phyloP scores from a whole-genome alignment of 2,113 vertebrate species.

The Xiphias gladius region DNA sequence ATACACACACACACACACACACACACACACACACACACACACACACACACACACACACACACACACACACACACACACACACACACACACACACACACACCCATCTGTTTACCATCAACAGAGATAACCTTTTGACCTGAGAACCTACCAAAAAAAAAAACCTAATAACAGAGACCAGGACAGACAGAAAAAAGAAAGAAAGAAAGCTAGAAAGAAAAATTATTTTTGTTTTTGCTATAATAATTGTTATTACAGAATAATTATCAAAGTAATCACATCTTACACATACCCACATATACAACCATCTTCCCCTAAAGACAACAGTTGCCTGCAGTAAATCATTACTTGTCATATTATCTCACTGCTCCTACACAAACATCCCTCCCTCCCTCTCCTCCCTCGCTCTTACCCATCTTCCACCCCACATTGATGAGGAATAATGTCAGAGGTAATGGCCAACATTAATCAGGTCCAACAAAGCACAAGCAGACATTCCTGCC shows the following conservation, averaged over 20 bases:
- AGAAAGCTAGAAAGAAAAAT: background rate
- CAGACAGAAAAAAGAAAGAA: background rate
- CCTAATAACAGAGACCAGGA: conserved; percentile 1
- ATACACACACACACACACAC: conserved; percentile 42
- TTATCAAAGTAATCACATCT: conserved; percentile 36
- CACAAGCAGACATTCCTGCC: conserved; percentile 58
- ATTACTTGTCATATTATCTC: conserved; percentile 63
- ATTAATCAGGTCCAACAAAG: conserved; percentile 73
- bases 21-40: conserved; percentile 39
- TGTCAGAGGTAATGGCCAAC: conserved; percentile 71
- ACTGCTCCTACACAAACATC: conserved; percentile 50
- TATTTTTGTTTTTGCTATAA: background rate
- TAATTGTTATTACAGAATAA: conserved; percentile 10
- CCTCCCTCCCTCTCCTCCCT: conserved; percentile 44
- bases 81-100: conserved; percentile 37
- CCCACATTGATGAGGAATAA: conserved; percentile 68
- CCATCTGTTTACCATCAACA: conserved; percentile 68
- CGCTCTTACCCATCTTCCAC: conserved; percentile 38
- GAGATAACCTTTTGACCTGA: conserved; percentile 68
- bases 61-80: conserved; percentile 44
- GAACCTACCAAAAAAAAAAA: background rate
- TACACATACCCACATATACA: conserved; percentile 25
- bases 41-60: conserved; percentile 39
- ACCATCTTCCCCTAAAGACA: conserved; percentile 4
- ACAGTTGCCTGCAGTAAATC: conserved; percentile 49